Percentiles rank a stretch among this genome's conserved stretches.
phyloP scores from a whole-genome alignment of 2,113 vertebrate genomes.

The Carassius gibelio region DNA sequence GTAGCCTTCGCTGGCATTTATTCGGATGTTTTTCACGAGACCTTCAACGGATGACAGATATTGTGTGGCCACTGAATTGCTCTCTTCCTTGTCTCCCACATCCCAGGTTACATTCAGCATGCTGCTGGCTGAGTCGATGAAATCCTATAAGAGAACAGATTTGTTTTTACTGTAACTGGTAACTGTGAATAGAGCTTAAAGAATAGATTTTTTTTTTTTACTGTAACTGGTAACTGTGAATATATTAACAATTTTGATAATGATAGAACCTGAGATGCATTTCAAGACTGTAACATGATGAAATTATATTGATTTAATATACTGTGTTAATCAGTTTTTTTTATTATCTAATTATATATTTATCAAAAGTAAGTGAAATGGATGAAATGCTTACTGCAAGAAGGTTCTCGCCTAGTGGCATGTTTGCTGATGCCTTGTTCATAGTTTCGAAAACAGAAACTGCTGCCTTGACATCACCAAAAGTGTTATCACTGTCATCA shows the following conservation, averaged over 20 bases:
- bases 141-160: slow-evolving; percentile 73
- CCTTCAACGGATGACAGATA: slow-evolving; percentile 79
- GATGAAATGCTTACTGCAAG: slow-evolving; percentile 62
- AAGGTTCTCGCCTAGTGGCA: neutral
- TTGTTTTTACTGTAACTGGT: neutral
- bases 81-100: rapidly evolving
- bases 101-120: slow-evolving; percentile 69
- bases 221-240: neutral
- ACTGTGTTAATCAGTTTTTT: too few relatives aligned
- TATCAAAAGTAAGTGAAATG: neutral
- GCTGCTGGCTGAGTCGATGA: slow-evolving; percentile 73
- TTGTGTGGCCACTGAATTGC: slow-evolving; percentile 60
- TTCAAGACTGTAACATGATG: neutral
- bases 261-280: neutral
- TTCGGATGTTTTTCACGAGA: slow-evolving; percentile 75
- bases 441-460: slow-evolving; percentile 62
- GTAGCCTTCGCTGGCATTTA: slow-evolving; percentile 54
- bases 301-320: too few relatives aligned
- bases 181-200: slow-evolving; percentile 34
- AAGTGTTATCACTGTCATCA: rapidly evolving
- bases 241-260: neutral
- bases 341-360: neutral
- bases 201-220: neutral
- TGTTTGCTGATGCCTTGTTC: neutral
- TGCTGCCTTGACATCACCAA: slow-evolving; percentile 60